Base-by-base conservation (phyloP, 2,113 vertebrate genomes). In the Falco punctatus region DNA sequence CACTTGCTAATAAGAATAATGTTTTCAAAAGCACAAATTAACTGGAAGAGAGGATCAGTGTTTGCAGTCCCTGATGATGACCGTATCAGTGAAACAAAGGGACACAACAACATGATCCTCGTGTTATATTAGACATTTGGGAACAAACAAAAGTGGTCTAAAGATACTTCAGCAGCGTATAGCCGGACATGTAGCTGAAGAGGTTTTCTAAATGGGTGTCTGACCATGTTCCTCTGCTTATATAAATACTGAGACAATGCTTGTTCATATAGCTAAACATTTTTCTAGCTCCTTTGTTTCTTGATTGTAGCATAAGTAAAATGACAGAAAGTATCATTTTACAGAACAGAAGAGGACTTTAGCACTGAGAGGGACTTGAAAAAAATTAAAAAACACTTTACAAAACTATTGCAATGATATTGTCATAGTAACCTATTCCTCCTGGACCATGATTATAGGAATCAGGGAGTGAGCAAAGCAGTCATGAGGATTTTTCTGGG, bases 391-490 rank as follows among this genome's bases (percentile, higher is more conserved):
- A 85, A 96, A 72, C 85, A 85, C 82, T 93, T 88, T 92, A 93
- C 74, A 90, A 89, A 81, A 92, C 91, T 94, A 95, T 91, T 86
- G 87, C 90, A 95, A 93, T 44, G 40, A 82, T 92, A 96, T 97
- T 96, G 97, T 97, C 96, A 97, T 97, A 97, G 96, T 95, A 96
- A 96, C 97, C 44, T 94, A 95, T 93, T 97, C 96, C 96, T 89
- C 51, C 17, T 93, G 94, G 97, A 96, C 82, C 24, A 15, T 49
- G 92, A 75, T 95, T 92, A 67, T 95, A 97, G 90, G 88, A 97
- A 96, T 92, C 49, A 55, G 86, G 70, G 95, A 96, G 93, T 27
- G 38, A 95, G 96, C 32, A 32, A 95, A 51, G 94, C 61, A 94
- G 86, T 86, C 38, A 3, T 81, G 49, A 97, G 92, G 95, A 96